These are phyloP conservation scores for Apaloderma vittatum DNA, from an alignment of 2,113 vertebrate genomes.

Conservation along the genomic window DNA sequence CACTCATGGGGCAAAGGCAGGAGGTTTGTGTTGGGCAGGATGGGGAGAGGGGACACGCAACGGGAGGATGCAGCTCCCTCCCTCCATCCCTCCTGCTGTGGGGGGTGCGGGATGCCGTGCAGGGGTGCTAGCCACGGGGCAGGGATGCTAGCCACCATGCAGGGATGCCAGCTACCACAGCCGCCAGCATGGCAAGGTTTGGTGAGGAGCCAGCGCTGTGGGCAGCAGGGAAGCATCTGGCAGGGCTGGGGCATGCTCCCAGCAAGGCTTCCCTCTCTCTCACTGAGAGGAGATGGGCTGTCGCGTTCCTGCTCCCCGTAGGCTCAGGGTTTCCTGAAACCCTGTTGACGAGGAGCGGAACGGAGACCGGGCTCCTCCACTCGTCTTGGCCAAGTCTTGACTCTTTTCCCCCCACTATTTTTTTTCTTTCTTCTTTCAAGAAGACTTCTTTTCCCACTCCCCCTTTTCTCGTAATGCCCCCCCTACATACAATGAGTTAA, in stretches of 20 bases:
- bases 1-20: rapidly evolving
- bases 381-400: neutral
- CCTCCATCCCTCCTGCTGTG: rapidly evolving
- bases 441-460: neutral
- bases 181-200: neutral
- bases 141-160: neutral
- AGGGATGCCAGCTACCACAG: neutral
- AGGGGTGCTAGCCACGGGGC: rapidly evolving
- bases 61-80: neutral
- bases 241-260: neutral
- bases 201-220: rapidly evolving
- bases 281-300: neutral
- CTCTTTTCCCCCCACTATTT: neutral
- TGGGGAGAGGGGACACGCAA: rapidly evolving
- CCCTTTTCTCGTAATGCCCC: neutral
- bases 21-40: neutral
- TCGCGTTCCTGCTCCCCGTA: neutral
- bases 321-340: neutral
- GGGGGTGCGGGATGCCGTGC: neutral
- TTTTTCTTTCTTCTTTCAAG: slow-evolving; percentile 6
- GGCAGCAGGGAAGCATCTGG: rapidly evolving
- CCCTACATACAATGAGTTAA: slow-evolving; percentile 22
- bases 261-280: neutral
- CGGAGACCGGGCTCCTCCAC: rapidly evolving
- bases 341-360: neutral